These are phyloP conservation scores for Rhagoletis zephyria DNA, from an alignment of 1,140 invertebrate genomes.

Conservation along the genomic window DNA sequence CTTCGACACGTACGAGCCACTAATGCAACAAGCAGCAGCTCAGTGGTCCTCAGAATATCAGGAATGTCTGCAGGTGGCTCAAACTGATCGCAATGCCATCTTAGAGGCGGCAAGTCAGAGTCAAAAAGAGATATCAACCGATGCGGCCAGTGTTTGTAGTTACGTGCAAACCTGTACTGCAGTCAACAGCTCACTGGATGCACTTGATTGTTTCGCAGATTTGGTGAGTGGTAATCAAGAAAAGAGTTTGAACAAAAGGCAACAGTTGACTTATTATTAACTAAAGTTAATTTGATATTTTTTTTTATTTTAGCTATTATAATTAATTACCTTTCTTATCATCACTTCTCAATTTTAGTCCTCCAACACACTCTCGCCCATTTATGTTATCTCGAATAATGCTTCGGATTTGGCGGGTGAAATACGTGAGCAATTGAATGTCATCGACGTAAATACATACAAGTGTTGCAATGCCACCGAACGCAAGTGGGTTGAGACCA, in stretches of 20 bases:
- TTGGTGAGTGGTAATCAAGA: background rate
- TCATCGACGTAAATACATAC: slow-evolving; percentile 7
- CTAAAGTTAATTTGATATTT: background rate
- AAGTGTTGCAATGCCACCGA: slow-evolving; percentile 31
- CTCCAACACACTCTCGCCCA: background rate
- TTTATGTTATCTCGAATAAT: slow-evolving; percentile 47
- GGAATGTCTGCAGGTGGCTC: background rate
- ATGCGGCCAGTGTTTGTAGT: background rate
- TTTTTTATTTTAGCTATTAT: background rate
- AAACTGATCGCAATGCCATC: background rate
- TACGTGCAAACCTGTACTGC: background rate
- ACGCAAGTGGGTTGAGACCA: slow-evolving; percentile 1
- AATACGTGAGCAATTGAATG: background rate
- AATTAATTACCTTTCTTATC: no score
- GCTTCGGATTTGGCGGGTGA: background rate
- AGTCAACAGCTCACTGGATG: background rate
- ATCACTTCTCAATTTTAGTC: background rate
- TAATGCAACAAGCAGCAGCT: background rate
- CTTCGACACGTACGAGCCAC: slow-evolving; percentile 7
- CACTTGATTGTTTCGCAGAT: background rate
- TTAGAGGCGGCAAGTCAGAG: background rate
- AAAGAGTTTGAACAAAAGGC: background rate
- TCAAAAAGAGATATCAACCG: background rate
- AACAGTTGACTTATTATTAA: background rate
- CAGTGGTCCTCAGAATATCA: slow-evolving; percentile 7